These are phyloP conservation scores for Pteronura brasiliensis DNA, from an alignment of 2,113 vertebrate species.

Conservation along the genomic window DNA sequence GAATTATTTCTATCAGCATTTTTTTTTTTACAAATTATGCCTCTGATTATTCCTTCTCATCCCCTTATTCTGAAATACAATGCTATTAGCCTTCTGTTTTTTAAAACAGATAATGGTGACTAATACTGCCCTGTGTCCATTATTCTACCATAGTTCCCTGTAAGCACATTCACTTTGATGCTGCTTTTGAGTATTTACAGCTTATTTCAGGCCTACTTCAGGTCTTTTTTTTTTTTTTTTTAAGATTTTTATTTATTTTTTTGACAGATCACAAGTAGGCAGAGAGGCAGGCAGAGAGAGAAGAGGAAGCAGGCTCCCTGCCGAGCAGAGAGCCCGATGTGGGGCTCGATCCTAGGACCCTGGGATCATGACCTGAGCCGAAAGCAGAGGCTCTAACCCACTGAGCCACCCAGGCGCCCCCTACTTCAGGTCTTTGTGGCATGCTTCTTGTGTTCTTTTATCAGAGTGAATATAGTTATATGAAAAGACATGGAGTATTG, in stretches of 20 bases:
- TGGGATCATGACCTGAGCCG: no score
- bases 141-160: not conserved
- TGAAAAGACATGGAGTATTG: not conserved
- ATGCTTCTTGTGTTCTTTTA: not conserved
- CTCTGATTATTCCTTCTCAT: not conserved
- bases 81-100: not conserved
- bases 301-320: no score
- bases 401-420: no score
- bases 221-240: no score
- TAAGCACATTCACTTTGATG: constrained; percentile 63
- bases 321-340: no score
- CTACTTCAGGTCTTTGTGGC: not conserved
- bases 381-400: no score
- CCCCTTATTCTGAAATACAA: not conserved
- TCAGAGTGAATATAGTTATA: not conserved
- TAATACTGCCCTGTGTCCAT: not conserved
- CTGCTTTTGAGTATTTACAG: not conserved
- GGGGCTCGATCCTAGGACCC: no score
- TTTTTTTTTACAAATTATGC: not conserved
- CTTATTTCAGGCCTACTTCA: constrained; percentile 3
- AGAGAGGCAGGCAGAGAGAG: no score
- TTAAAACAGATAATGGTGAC: not conserved
- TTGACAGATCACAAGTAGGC: no score
- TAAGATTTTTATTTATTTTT: no score
- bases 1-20: not conserved